A percentile compares a stretch with the other conserved stretches of the same genome.
Conservation (phyloP, 2,888 invertebrate species). For the Leuctra nigra region DNA sequence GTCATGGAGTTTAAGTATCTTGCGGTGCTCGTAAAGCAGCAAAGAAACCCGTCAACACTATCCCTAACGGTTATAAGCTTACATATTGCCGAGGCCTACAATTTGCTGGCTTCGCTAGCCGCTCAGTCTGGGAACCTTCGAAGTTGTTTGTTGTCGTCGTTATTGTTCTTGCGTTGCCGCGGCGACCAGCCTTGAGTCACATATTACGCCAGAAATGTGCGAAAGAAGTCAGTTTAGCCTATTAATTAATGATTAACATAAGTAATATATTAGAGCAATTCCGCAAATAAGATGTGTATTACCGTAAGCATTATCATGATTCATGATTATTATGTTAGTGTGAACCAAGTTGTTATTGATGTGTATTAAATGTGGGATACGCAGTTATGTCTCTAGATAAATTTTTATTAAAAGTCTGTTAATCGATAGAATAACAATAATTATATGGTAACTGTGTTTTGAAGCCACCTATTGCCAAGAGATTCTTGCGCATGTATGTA, state of each 20-base stretch:
- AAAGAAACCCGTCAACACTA: conserved; percentile 1
- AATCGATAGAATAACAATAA: not conserved
- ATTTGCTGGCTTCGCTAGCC: conserved; percentile 11
- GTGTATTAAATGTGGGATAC: conserved; percentile 6
- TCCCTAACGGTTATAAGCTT: conserved; percentile 29
- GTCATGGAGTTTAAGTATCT: not conserved
- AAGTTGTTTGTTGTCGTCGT: conserved; percentile 27
- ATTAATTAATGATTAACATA: conserved; percentile 1
- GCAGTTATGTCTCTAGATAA: not conserved
- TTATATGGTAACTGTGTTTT: conserved; percentile 5
- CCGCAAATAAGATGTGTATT: not conserved
- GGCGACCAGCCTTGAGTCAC: conserved; percentile 3
- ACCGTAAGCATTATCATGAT: not conserved
- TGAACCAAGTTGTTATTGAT: conserved; percentile 4
- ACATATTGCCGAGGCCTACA: conserved; percentile 23
- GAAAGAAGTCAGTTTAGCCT: not conserved
- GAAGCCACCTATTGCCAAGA: not conserved
- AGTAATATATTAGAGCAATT: not conserved
- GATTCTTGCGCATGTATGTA: not conserved
- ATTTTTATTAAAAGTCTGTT: conserved; percentile 14
- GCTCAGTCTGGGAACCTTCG: conserved; percentile 24
- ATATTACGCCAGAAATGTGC: not conserved
- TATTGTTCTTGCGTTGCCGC: conserved; percentile 5
- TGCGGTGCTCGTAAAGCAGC: conserved; percentile 5
- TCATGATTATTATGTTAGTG: too few relatives aligned